Percentiles rank a stretch among this genome's conserved stretches.
Evolutionary conservation across 2,888 invertebrate species (phyloP).

Genomic region (Nomada hirtipes): DNA sequence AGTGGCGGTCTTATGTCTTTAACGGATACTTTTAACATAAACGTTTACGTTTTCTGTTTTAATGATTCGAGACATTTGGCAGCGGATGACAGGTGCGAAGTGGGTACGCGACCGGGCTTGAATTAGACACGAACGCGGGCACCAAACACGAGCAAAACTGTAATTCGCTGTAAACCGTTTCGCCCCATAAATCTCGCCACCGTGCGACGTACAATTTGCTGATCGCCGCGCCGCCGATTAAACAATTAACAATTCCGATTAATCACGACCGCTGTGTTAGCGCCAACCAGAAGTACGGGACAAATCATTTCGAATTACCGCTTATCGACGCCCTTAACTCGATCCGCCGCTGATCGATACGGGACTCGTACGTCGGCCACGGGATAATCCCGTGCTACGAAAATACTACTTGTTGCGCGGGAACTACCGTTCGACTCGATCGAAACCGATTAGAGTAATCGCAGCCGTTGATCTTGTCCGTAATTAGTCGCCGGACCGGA

Average conservation of each 20-base stretch:
- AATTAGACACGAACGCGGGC: conserved; percentile 59
- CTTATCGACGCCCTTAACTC: conserved; percentile 3
- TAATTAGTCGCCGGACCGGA: conserved; percentile 42
- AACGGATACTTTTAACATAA: conserved; percentile 63
- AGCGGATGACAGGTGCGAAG: conserved; percentile 66
- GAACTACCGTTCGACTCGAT: conserved; percentile 8
- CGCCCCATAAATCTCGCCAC: conserved; percentile 32
- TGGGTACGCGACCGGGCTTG: conserved; percentile 45
- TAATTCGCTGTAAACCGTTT: conserved; percentile 20
- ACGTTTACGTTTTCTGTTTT: conserved; percentile 59
- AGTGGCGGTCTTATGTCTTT: conserved; percentile 44
- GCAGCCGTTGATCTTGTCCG: conserved; percentile 42
- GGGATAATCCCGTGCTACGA: background rate
- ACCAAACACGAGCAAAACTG: conserved; percentile 37
- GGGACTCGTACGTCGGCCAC: background rate
- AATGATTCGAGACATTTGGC: conserved; percentile 69
- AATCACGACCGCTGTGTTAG: conserved; percentile 1
- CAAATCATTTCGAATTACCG: conserved; percentile 19
- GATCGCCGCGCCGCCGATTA: conserved; percentile 29
- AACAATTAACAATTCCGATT: conserved; percentile 39
- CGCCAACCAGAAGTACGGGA: background rate
- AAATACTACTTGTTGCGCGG: conserved; percentile 21
- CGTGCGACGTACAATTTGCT: conserved; percentile 22
- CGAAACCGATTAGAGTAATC: conserved; percentile 39
- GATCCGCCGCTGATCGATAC: conserved; percentile 4